Evolutionary conservation across 2,113 vertebrate species (phyloP).

Genomic region (Mormoops blainvillei): DNA sequence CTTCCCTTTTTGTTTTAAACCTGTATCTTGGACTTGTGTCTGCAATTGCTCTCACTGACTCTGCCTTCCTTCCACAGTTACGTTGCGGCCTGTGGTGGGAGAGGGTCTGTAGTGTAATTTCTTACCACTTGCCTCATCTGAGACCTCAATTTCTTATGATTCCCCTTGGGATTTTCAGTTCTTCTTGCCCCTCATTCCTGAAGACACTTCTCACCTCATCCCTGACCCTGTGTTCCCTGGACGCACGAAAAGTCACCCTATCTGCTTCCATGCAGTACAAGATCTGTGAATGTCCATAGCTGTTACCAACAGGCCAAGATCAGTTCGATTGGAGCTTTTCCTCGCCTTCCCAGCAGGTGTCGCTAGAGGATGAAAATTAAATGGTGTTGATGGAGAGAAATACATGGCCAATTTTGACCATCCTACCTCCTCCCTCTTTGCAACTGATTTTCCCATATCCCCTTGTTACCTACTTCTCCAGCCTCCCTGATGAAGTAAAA

Average conservation of each 20-base stretch:
- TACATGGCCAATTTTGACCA: background rate
- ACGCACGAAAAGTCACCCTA: background rate
- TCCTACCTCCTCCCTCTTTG: background rate
- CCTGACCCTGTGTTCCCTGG: background rate
- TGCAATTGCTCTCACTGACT: rapidly evolving
- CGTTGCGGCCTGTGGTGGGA: rapidly evolving
- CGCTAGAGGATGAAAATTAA: slow-evolving; percentile 78
- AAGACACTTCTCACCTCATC: background rate
- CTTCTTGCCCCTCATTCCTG: background rate
- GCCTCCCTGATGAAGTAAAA: background rate
- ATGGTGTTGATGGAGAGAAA: background rate
- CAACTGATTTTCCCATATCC: background rate
- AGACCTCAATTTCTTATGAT: background rate
- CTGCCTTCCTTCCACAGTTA: background rate
- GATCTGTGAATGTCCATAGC: rapidly evolving
- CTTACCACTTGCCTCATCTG: background rate
- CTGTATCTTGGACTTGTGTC: background rate
- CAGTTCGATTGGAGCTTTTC: background rate
- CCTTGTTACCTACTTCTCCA: background rate
- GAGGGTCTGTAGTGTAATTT: background rate
- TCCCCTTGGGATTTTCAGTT: background rate
- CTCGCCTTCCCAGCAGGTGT: slow-evolving; percentile 78
- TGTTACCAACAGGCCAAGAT: background rate
- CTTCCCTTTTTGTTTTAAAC: background rate
- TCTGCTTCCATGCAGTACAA: background rate